Conservation (phyloP, 2,888 invertebrate genomes). For the Bombyx huttoni region DNA sequence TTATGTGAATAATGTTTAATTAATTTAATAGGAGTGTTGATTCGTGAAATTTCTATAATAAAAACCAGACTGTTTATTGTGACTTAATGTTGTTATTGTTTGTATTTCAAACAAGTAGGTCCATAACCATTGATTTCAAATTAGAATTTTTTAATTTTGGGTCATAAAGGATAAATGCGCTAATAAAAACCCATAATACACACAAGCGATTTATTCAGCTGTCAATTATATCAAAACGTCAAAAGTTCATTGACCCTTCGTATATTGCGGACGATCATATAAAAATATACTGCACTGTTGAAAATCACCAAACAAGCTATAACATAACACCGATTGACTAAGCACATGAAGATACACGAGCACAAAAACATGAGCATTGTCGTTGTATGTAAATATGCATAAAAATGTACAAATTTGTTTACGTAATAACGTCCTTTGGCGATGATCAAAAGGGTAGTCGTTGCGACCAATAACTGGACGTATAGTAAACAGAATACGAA, state of each 20-base stretch:
- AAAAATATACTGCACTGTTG: slow-evolving; percentile 25
- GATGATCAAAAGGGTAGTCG: slow-evolving; percentile 30
- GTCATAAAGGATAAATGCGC: too few relatives aligned
- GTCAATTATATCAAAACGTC: background rate
- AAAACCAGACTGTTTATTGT: too few relatives aligned
- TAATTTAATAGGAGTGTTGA: too few relatives aligned
- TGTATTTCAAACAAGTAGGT: too few relatives aligned
- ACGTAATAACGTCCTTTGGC: slow-evolving; percentile 25
- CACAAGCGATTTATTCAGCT: background rate
- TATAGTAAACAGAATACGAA: slow-evolving; percentile 37
- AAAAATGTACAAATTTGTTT: slow-evolving; percentile 35
- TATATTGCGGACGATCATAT: slow-evolving; percentile 3
- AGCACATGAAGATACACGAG: slow-evolving; percentile 27
- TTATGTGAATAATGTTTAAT: too few relatives aligned
- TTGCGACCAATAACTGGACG: slow-evolving; percentile 40
- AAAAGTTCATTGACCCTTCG: background rate
- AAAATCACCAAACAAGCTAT: slow-evolving; percentile 19
- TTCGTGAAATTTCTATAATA: too few relatives aligned
- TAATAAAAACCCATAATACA: background rate
- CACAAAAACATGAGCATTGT: slow-evolving; percentile 27
- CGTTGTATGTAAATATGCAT: slow-evolving; percentile 30
- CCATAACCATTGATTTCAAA: too few relatives aligned
- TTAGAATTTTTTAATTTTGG: too few relatives aligned
- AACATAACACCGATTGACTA: slow-evolving; percentile 20
- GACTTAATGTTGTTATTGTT: too few relatives aligned